Base-by-base conservation (phyloP, 2,888 invertebrate species). In the Drosophila formosana region DNA sequence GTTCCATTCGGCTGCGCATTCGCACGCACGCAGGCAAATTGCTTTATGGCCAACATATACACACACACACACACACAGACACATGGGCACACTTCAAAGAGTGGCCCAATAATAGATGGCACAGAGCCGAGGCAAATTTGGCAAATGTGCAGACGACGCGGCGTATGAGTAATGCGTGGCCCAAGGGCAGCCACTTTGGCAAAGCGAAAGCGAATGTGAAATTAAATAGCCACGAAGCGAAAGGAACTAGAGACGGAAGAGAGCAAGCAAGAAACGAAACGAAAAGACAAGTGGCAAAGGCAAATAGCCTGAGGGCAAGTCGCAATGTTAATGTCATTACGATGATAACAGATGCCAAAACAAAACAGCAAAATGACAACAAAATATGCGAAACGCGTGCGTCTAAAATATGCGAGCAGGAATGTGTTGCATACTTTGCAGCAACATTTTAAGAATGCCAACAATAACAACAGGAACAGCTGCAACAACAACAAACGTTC, bases 381-480 rank as follows among this genome's bases (percentile, higher is more conserved):
- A 66, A 63, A 67, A 63, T 66, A 70, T 68, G 72, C 57, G 66
- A 56, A 74, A 63, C 47, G 58, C 46, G 63, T 66, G 75, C 65
- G 60, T 58, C 32, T 46, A 41, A 67, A 47, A 52, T 34, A 62
- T 53, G 65, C 28, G 58, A n/a, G 9, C 9, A 43, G 63, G 70
- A 89, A 89, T 84, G 74, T 74, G 71, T 84, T 88, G 89, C 89
- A 89, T 84, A 84, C 85, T 88, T 87, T 63, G 49, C 60, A 72
- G 83, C 57, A 70, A 25, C 63, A 46, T 51, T 37, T 49, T 60
- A 51, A 58, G 62, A 64, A 55, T 68, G 43, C 11, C 47, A 47
- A 49, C 58, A 56, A 37, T 23, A 63, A 45, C 25, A 46, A 43
- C 25, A 46, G 39, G 39, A 52, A 37, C 34, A 56, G 39, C 28